These are phyloP conservation scores for Pteria penguin DNA, from an alignment of 2,888 invertebrate species.

Conservation along the genomic window DNA sequence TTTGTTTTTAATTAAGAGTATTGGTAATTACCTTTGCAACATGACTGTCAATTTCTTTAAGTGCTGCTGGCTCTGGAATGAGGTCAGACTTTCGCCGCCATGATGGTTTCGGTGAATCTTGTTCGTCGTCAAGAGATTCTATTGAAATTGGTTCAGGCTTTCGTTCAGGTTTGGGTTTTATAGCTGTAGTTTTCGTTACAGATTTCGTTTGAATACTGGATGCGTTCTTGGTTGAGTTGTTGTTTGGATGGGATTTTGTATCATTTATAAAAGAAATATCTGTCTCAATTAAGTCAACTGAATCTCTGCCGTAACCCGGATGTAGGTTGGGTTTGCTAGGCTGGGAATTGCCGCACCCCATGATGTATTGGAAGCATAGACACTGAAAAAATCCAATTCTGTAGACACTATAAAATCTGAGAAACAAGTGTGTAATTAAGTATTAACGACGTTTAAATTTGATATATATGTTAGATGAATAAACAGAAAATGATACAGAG, in stretches of 20 bases:
- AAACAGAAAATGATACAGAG: no score
- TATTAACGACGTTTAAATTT: no score
- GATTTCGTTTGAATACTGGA: background rate
- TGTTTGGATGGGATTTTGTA: no score
- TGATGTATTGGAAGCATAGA: background rate
- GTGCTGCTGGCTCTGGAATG: conserved; percentile 2
- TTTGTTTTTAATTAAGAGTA: no score
- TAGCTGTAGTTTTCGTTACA: background rate
- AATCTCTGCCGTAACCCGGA: background rate
- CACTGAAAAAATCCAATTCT: no score
- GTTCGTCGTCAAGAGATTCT: background rate
- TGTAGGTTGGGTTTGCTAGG: background rate
- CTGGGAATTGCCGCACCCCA: background rate
- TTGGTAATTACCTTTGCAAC: conserved; percentile 28
- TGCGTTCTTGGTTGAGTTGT: background rate
- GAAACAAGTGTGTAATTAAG: no score
- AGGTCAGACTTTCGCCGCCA: conserved; percentile 15
- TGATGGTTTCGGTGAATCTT: conserved; percentile 11
- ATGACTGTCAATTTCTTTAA: conserved; percentile 22
- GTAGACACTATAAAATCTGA: no score
- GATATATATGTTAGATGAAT: no score
- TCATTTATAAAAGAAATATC: background rate
- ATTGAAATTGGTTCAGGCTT: background rate
- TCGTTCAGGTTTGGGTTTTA: background rate
- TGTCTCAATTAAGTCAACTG: background rate